Evolutionary conservation across 2,888 invertebrate species (phyloP).

Genomic region (Nudaria mundana): DNA sequence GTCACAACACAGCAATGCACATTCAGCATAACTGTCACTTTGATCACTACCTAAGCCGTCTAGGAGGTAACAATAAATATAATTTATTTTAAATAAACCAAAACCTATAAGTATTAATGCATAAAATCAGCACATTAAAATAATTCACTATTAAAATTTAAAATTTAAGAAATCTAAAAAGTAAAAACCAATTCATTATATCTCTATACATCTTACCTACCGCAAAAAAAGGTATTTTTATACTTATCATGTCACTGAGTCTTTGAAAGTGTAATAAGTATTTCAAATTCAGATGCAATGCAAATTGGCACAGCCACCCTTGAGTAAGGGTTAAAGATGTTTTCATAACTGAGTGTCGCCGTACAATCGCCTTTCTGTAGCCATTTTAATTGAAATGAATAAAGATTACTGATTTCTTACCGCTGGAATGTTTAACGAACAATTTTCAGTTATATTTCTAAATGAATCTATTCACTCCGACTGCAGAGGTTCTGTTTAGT

Average conservation of each 20-base stretch:
- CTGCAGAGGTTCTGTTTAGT: too few relatives aligned
- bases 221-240: slow-evolving; percentile 1
- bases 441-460: slow-evolving; percentile 17
- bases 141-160: too few relatives aligned
- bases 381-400: slow-evolving; percentile 60
- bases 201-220: not conserved
- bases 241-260: slow-evolving; percentile 20
- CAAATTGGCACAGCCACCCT: slow-evolving; percentile 59
- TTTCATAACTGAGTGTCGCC: slow-evolving; percentile 70
- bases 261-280: slow-evolving; percentile 41
- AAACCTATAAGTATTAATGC: too few relatives aligned
- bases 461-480: not conserved
- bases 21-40: too few relatives aligned
- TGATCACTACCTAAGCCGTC: too few relatives aligned
- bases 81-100: too few relatives aligned
- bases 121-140: too few relatives aligned
- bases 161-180: not conserved
- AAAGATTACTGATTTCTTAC: slow-evolving; percentile 46
- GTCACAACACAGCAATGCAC: too few relatives aligned
- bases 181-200: not conserved
- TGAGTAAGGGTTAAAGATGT: slow-evolving; percentile 71
- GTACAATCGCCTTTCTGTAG: slow-evolving; percentile 50
- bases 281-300: slow-evolving; percentile 66
- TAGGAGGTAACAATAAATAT: too few relatives aligned
- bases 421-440: slow-evolving; percentile 22